phyloP scores from a whole-genome alignment of 2,888 invertebrate species.

The Agrilus cyanescens region DNA sequence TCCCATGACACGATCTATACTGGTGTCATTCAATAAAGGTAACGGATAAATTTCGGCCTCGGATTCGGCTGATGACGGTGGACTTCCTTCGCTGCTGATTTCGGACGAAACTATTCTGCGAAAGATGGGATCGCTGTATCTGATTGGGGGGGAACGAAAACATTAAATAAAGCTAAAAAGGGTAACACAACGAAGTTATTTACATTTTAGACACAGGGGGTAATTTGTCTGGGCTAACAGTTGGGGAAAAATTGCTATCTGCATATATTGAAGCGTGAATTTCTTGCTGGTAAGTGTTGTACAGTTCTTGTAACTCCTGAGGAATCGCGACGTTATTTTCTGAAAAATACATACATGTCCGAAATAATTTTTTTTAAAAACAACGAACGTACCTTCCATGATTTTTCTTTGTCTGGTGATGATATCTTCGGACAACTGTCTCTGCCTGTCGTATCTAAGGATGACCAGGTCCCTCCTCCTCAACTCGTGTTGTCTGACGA shows the following conservation, averaged over 20 bases:
- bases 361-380: neutral
- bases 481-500: conserved; percentile 78
- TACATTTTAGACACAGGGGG: conserved; percentile 54
- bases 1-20: conserved; percentile 33
- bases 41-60: conserved; percentile 21
- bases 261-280: conserved; percentile 72
- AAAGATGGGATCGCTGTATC: conserved; percentile 32
- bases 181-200: conserved; percentile 10
- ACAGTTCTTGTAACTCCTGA: conserved; percentile 66
- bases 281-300: conserved; percentile 75
- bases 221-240: conserved; percentile 44
- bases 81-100: conserved; percentile 26
- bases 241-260: conserved; percentile 42
- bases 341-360: conserved; percentile 20
- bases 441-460: conserved; percentile 70
- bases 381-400: conserved; percentile 56
- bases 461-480: conserved; percentile 73
- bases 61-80: conserved; percentile 33
- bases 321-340: conserved; percentile 60
- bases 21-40: conserved; percentile 24
- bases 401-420: conserved; percentile 77
- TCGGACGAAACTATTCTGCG: conserved; percentile 22
- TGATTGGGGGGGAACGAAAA: conserved; percentile 8
- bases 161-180: no score
- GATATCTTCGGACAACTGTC: conserved; percentile 81